Evolutionary conservation across 2,113 vertebrate genomes (phyloP).

Genomic region (Seriola quinqueradiata): DNA sequence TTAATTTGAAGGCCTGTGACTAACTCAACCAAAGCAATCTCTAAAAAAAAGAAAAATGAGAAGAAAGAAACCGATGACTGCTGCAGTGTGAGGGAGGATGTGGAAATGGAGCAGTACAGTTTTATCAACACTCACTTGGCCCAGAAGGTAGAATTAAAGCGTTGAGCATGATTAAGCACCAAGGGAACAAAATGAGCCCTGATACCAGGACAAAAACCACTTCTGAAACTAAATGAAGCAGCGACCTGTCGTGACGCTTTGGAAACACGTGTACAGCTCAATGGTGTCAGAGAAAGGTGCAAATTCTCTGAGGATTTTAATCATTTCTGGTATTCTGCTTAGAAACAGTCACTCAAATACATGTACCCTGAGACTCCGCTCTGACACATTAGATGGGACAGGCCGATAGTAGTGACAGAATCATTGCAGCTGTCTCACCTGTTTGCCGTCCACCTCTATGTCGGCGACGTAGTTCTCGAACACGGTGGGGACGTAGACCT

Average conservation of each 20-base stretch:
- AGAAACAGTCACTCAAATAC: neutral
- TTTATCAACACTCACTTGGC: conserved; percentile 35
- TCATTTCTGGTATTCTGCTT: neutral
- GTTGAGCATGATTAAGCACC: conserved; percentile 35
- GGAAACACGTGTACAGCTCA: neutral
- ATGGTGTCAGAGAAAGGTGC: neutral
- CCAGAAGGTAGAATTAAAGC: conserved; percentile 43
- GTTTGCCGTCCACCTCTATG: conserved; percentile 98
- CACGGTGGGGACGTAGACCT: conserved; percentile 98
- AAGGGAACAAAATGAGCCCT: conserved; percentile 25
- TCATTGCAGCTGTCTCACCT: conserved; percentile 83
- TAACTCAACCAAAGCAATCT: neutral
- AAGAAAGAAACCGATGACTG: conserved; percentile 16
- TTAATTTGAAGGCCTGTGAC: neutral
- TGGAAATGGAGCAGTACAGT: conserved; percentile 33
- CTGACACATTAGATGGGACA: neutral
- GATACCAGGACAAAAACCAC: conserved; percentile 12
- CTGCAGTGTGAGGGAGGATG: conserved; percentile 21
- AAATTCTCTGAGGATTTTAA: neutral
- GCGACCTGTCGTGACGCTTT: neutral
- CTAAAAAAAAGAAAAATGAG: neutral
- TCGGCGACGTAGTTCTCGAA: conserved; percentile 99
- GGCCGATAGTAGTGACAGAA: neutral
- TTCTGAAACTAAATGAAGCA: neutral
- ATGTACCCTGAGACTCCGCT: neutral